Base-by-base conservation (phyloP, 2,797 vertebrate species). In the Microhierax caerulescens region DNA sequence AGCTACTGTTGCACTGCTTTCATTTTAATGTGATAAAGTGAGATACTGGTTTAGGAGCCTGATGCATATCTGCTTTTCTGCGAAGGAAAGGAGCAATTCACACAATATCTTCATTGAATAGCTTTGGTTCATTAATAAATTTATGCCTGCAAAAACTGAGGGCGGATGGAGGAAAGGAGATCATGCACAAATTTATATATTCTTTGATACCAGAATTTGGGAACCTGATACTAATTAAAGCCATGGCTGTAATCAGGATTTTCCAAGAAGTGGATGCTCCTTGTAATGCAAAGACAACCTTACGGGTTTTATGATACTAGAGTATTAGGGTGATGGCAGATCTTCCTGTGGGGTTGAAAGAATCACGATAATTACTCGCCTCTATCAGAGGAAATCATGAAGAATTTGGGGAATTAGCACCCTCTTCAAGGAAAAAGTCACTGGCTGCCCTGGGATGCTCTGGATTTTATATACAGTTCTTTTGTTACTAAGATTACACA, bases 391-490 rank as follows among this genome's bases (percentile, higher is more conserved):
- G 68, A 70, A 92, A 57, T 74, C 77, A 82, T 37, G 53, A 93
- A 64, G 78, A 87, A 94, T 92, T 80, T 70, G 37, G 74, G 48
- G 67, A 91, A 94, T 93, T 89, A 88, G 86, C 39, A 27, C 22
- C 20, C 32, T 85, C 64, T 83, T 85, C 83, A 96, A 95, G 78
- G 37, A 54, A 95, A 68, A 92, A 85, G 57, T 76, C 85, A 70
- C 27, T 90, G 68, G 19, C 56, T 83, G 84, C 53, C 53, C 88
- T 70, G 75, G 32, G 56, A 91, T 88, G 60, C 85, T 75, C 68
- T 28, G 70, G 56, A 86, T 88, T 91, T 88, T 74, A 39, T 75
- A 64, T 45, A 87, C 0, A 0, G 34, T 59, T 95, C 88, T 95
- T 95, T 87, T 93, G 81, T 90, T 75, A 57, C 32, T 3, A 8